Evolutionary conservation across 2,888 invertebrate species (phyloP).

Genomic region (Leucophenga maculata): DNA sequence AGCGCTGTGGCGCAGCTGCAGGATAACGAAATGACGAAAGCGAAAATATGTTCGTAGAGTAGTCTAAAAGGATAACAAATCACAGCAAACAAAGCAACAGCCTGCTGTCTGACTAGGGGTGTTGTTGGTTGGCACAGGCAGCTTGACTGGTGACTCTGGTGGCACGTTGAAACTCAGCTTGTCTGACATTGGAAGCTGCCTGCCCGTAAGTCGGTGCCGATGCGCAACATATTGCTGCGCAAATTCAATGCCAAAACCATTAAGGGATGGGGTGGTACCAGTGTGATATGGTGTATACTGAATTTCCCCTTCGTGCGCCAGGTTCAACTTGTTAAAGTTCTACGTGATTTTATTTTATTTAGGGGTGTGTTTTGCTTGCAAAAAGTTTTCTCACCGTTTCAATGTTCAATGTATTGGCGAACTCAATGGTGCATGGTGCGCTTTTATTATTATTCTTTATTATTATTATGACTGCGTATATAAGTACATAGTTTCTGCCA

Average conservation of each 20-base stretch:
- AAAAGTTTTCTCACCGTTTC: constrained; percentile 16
- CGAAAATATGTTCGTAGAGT: constrained; percentile 23
- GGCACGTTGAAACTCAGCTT: background rate
- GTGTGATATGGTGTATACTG: background rate
- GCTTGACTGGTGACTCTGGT: constrained; percentile 9
- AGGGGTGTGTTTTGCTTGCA: background rate
- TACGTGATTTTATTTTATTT: background rate
- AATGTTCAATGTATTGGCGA: background rate
- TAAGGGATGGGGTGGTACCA: background rate
- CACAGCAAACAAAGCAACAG: constrained; percentile 29
- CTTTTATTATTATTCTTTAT: constrained; percentile 15
- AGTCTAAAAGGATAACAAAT: constrained; percentile 23
- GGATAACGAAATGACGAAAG: constrained; percentile 39
- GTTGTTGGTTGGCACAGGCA: constrained; percentile 48
- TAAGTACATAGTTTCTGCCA: constrained; percentile 43
- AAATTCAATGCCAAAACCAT: constrained; percentile 25
- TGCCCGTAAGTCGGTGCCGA: constrained; percentile 24
- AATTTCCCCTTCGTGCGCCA: background rate
- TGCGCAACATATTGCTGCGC: constrained; percentile 28
- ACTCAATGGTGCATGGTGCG: constrained; percentile 11
- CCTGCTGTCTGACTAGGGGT: constrained; percentile 45
- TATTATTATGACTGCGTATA: background rate
- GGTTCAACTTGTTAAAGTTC: constrained; percentile 23
- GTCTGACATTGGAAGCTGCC: constrained; percentile 34
- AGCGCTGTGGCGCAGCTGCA: constrained; percentile 54